Evolutionary conservation across 2,888 invertebrate genomes (phyloP).

Genomic region (Osedax fenrisi): DNA sequence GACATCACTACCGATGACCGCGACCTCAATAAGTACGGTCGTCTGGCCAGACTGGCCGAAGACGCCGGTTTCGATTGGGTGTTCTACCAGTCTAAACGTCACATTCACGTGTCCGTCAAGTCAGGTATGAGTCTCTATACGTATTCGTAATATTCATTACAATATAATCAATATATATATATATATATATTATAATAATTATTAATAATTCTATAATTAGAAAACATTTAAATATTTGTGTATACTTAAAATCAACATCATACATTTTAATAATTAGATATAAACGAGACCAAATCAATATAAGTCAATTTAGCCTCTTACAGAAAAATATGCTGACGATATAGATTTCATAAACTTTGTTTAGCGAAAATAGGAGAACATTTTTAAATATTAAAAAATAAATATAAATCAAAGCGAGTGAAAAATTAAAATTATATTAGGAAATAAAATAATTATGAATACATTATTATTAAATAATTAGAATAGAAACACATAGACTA

Average conservation of each 20-base stretch:
- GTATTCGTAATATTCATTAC: background rate
- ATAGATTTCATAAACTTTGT: too few species aligned
- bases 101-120: constrained; percentile 92
- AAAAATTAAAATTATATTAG: too few species aligned
- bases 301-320: too few species aligned
- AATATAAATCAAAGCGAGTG: too few species aligned
- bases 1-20: constrained; percentile 87
- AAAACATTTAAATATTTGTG: too few species aligned
- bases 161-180: background rate
- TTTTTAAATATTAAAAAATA: too few species aligned
- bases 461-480: background rate
- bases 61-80: constrained; percentile 98
- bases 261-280: too few species aligned
- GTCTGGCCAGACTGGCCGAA: constrained; percentile 84
- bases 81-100: constrained; percentile 81
- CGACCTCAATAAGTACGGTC: constrained; percentile 71
- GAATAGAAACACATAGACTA: background rate
- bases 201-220: background rate
- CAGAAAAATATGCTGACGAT: too few species aligned
- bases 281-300: too few species aligned
- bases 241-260: too few species aligned
- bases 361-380: too few species aligned
- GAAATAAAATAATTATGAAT: too few species aligned
- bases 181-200: background rate
- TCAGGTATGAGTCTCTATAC: constrained; percentile 75